Base-by-base conservation (phyloP, 2,888 invertebrate genomes). In the Bugulina stolonifera region DNA sequence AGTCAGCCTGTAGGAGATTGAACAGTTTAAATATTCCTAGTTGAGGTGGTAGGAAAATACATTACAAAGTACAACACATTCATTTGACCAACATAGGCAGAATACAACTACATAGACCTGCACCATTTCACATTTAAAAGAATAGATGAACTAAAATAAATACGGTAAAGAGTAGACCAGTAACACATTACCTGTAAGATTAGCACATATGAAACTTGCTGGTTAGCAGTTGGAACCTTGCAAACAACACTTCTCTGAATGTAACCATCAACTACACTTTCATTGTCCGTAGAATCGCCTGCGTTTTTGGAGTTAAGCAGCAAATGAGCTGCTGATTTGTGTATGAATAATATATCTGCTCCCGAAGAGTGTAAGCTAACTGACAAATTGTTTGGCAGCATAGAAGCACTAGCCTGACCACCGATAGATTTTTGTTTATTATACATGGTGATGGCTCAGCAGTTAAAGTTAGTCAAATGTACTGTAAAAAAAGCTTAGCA, bases 1-100 rank as follows among this genome's bases (percentile, higher is more conserved):
- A 64, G 34, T 64, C 64, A 32, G 64, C 64, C 64, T 64, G 27
- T n/a, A n/a, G n/a, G n/a, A n/a, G n/a, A n/a, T n/a, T n/a, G n/a
- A n/a, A n/a, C n/a, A n/a, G n/a, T n/a, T n/a, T n/a, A n/a, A n/a
- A n/a, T n/a, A n/a, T n/a, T n/a, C n/a, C n/a, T n/a, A n/a, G n/a
- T n/a, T n/a, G n/a, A n/a, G n/a, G n/a, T n/a, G n/a, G n/a, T n/a
- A n/a, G n/a, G n/a, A n/a, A n/a, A n/a, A n/a, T n/a, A n/a, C n/a
- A n/a, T n/a, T n/a, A n/a, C n/a, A n/a, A n/a, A n/a, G n/a, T n/a
- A n/a, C n/a, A n/a, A n/a, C n/a, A n/a, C n/a, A n/a, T n/a, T n/a
- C n/a, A n/a, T n/a, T n/a, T n/a, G n/a, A n/a, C n/a, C n/a, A n/a
- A n/a, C n/a, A n/a, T n/a, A n/a, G n/a, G n/a, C n/a, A n/a, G n/a